Evolutionary conservation across 1,140 invertebrate species (phyloP).

Genomic region (Bilobella aurantiaca): DNA sequence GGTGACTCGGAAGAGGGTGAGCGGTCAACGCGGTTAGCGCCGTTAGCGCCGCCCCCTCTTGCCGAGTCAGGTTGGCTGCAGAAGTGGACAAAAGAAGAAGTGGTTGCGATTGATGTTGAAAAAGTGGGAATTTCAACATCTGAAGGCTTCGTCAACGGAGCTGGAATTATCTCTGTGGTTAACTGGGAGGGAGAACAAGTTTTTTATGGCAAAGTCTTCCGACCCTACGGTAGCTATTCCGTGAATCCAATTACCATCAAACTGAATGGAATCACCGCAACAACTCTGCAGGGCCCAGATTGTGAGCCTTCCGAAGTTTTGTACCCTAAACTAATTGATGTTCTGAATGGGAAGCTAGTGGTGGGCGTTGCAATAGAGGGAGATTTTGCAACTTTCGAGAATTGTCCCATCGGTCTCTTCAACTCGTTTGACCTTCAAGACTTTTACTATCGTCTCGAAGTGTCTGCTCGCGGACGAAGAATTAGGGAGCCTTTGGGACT

Average conservation of each 20-base stretch:
- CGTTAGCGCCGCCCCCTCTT: too few species aligned
- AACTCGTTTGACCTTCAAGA: background rate
- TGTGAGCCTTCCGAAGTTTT: background rate
- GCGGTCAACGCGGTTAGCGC: too few species aligned
- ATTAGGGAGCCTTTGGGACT: background rate
- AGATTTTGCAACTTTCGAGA: background rate
- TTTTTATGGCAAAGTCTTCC: background rate
- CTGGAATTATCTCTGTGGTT: background rate
- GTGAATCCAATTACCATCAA: background rate
- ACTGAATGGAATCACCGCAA: background rate
- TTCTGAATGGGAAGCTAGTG: background rate
- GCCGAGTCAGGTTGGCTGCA: too few species aligned
- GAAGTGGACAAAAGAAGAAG: background rate
- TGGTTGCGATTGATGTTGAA: background rate
- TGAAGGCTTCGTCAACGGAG: background rate
- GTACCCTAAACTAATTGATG: background rate
- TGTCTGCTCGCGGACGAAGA: background rate
- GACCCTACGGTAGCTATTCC: background rate
- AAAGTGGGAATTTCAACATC: background rate
- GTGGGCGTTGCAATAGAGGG: background rate
- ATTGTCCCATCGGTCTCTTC: background rate
- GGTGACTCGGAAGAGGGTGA: too few species aligned
- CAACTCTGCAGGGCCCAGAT: background rate
- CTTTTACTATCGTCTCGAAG: background rate
- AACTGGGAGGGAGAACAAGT: background rate